phyloP scores from a whole-genome alignment of 2,113 vertebrate species.

The Scomber colias region DNA sequence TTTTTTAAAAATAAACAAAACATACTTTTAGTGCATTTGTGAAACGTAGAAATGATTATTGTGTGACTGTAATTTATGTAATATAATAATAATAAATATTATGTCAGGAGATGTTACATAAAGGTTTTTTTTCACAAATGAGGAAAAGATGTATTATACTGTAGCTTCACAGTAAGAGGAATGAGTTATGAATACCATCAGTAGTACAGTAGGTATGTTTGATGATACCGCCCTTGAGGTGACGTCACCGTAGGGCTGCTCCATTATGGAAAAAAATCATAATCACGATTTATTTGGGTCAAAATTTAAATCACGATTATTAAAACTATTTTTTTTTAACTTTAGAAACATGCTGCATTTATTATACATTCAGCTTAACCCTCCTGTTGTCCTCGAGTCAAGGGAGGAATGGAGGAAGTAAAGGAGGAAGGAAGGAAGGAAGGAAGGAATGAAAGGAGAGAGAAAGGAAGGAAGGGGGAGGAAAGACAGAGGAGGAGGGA shows the following conservation, averaged over 20 bases:
- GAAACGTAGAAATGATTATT: conserved; percentile 26
- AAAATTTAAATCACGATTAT: too few relatives aligned
- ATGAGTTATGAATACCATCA: conserved; percentile 46
- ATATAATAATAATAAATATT: conserved; percentile 56
- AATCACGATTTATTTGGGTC: too few relatives aligned
- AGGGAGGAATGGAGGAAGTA: too few relatives aligned
- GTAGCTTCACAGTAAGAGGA: conserved; percentile 47
- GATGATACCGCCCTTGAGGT: conserved; percentile 39
- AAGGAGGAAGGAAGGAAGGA: too few relatives aligned
- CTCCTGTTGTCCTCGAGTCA: too few relatives aligned
- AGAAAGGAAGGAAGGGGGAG: too few relatives aligned
- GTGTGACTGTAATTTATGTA: conserved; percentile 48
- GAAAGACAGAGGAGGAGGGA: too few relatives aligned
- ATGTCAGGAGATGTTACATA: conserved; percentile 22
- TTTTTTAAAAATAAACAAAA: conserved; percentile 35
- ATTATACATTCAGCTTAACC: too few relatives aligned
- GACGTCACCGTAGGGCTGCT: conserved; percentile 11
- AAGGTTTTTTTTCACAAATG: conserved; percentile 26
- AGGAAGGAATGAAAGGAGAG: too few relatives aligned
- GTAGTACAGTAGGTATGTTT: conserved; percentile 36
- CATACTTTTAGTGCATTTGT: conserved; percentile 43
- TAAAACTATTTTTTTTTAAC: too few relatives aligned
- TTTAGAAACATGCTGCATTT: too few relatives aligned
- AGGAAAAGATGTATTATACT: neutral
- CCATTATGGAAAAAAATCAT: too few relatives aligned